These are phyloP conservation scores for Terrapene triunguis DNA, from an alignment of 2,113 vertebrate species.

Conservation along the genomic window DNA sequence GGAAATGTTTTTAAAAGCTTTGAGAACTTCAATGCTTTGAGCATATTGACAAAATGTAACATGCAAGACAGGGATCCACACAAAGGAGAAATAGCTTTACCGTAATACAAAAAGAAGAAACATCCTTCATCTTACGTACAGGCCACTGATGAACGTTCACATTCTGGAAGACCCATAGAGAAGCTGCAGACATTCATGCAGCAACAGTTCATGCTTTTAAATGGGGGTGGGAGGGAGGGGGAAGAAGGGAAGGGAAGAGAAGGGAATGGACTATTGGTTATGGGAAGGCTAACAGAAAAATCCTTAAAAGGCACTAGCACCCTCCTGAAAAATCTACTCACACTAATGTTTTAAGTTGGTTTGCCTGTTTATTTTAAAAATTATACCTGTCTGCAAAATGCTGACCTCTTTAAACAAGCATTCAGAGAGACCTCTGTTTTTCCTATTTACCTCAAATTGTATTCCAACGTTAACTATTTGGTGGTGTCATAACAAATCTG, in stretches of 20 bases:
- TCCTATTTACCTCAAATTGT: conserved; percentile 47
- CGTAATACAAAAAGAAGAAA: not conserved
- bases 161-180: not conserved
- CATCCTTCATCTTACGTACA: conserved; percentile 17
- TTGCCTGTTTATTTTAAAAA: conserved; percentile 21
- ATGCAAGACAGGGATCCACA: not conserved
- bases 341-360: conserved; percentile 21
- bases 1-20: not conserved
- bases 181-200: not conserved
- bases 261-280: not conserved
- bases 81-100: not conserved
- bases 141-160: not conserved
- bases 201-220: not conserved
- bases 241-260: not conserved
- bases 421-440: conserved; percentile 16
- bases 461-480: conserved; percentile 29
- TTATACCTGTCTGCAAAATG: conserved; percentile 27
- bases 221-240: not conserved
- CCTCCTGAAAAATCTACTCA: conserved; percentile 58
- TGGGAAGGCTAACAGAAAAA: conserved; percentile 22
- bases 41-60: not conserved
- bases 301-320: not conserved
- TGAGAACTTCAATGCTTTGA: conserved; percentile 3
- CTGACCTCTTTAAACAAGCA: conserved; percentile 52
- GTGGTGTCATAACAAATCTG: not conserved